A percentile compares a stretch with the other conserved stretches of the same genome.
These are phyloP conservation scores for Leptodirus hochenwartii DNA, from an alignment of 2,888 invertebrate species.

Conservation along the genomic window DNA sequence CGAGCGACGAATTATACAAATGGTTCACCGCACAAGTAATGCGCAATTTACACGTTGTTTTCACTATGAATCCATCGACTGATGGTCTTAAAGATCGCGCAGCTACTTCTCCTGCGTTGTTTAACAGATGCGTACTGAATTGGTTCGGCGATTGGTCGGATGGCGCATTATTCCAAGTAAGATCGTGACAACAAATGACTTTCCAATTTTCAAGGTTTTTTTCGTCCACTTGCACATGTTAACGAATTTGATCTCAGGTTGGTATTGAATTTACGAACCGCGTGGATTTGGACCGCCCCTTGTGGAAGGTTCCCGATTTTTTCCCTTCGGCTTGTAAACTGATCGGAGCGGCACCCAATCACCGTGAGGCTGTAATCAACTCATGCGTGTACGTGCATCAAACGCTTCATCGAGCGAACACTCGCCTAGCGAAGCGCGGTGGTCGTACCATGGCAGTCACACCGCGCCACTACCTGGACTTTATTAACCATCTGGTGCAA, in stretches of 20 bases:
- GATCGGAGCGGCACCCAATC: constrained; percentile 53
- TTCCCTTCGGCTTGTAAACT: constrained; percentile 77
- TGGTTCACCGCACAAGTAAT: constrained; percentile 99
- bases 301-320: constrained; percentile 73
- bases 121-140: constrained; percentile 97
- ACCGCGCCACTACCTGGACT: constrained; percentile 93
- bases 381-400: constrained; percentile 97
- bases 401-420: constrained; percentile 89
- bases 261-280: constrained; percentile 93
- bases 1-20: constrained; percentile 96
- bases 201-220: not conserved
- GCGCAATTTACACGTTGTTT: constrained; percentile 97
- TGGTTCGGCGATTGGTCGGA: constrained; percentile 99
- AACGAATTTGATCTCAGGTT: constrained; percentile 31
- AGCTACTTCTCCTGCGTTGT: constrained; percentile 95
- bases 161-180: constrained; percentile 75
- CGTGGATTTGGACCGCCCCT: constrained; percentile 79
- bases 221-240: not conserved
- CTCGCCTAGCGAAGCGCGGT: constrained; percentile 75
- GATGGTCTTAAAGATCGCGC: constrained; percentile 97
- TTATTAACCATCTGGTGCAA: constrained; percentile 98
- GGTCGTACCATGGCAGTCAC: constrained; percentile 95
- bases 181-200: constrained; percentile 6
- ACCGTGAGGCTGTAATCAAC: constrained; percentile 95
- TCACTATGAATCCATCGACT: constrained; percentile 99